Evolutionary conservation across 2,888 invertebrate genomes (phyloP).

Genomic region (Aquatica leii): DNA sequence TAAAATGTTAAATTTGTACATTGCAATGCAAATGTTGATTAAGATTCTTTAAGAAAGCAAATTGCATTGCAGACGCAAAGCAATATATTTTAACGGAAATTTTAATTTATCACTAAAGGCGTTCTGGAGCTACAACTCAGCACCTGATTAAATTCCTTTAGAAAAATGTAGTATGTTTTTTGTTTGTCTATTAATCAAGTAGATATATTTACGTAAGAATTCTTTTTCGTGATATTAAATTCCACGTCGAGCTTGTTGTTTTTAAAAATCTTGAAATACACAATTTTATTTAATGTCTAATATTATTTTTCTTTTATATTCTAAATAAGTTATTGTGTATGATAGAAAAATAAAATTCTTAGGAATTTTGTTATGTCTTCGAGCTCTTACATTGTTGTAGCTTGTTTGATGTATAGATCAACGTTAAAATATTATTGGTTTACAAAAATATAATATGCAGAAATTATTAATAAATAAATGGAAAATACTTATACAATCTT

Average conservation of each 20-base stretch:
- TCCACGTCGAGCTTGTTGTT: not conserved
- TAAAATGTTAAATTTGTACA: not conserved
- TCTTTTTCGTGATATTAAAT: slow-evolving; percentile 9
- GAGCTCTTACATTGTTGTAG: too few species aligned
- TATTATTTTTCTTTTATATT: too few species aligned
- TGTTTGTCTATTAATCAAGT: slow-evolving; percentile 13
- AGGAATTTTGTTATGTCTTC: too few species aligned
- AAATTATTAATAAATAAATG: too few species aligned
- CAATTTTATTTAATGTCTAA: too few species aligned
- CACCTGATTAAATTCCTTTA: slow-evolving; percentile 26
- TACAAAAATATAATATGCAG: too few species aligned
- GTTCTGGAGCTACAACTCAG: slow-evolving; percentile 11
- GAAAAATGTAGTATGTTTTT: slow-evolving; percentile 18
- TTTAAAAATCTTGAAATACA: too few species aligned
- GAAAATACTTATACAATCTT: too few species aligned
- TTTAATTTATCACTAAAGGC: slow-evolving; percentile 28
- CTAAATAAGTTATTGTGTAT: too few species aligned
- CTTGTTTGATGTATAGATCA: too few species aligned
- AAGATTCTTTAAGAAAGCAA: slow-evolving; percentile 23
- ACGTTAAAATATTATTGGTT: too few species aligned
- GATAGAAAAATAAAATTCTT: too few species aligned
- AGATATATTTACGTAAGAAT: not conserved
- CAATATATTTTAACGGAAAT: slow-evolving; percentile 28
- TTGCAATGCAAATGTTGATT: slow-evolving; percentile 35
- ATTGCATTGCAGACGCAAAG: slow-evolving; percentile 25